Conservation (phyloP, 2,888 invertebrate species). For the Melanchra persicariae region DNA sequence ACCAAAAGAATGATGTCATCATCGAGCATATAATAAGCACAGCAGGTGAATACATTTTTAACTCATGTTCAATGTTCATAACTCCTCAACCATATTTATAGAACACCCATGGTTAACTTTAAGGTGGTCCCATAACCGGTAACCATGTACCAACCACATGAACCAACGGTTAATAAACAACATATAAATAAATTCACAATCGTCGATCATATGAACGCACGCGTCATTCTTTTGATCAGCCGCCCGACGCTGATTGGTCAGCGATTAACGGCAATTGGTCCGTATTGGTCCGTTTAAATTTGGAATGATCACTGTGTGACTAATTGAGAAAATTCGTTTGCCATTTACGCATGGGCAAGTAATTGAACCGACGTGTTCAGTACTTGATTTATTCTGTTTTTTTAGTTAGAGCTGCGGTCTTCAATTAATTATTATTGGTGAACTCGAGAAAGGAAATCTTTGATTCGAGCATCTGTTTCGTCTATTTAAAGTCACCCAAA, state of each 20-base stretch:
- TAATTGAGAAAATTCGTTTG: constrained; percentile 59
- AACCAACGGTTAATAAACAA: constrained; percentile 39
- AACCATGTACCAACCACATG: constrained; percentile 38
- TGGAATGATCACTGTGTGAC: constrained; percentile 68
- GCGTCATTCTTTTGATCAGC: constrained; percentile 61
- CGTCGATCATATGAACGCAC: constrained; percentile 58
- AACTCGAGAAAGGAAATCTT: neutral
- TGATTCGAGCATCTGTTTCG: neutral
- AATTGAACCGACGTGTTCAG: constrained; percentile 41
- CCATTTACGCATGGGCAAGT: constrained; percentile 49
- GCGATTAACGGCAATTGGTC: constrained; percentile 61
- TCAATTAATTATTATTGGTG: neutral
- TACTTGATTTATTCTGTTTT: constrained; percentile 51
- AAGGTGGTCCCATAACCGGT: constrained; percentile 56
- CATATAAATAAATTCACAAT: constrained; percentile 58
- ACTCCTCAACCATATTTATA: constrained; percentile 7
- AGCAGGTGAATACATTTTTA: constrained; percentile 16
- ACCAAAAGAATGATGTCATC: constrained; percentile 19
- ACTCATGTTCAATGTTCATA: constrained; percentile 25
- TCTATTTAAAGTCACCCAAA: no score
- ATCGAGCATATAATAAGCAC: constrained; percentile 7
- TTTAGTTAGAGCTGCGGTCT: constrained; percentile 8
- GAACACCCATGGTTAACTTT: constrained; percentile 54
- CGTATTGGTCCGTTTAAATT: constrained; percentile 68
- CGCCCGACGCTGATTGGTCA: constrained; percentile 58